Evolutionary conservation across 1,140 invertebrate species (phyloP), one percentile per base, ranked within the genome.

Genomic region (Steinernema feltiae): DNA sequence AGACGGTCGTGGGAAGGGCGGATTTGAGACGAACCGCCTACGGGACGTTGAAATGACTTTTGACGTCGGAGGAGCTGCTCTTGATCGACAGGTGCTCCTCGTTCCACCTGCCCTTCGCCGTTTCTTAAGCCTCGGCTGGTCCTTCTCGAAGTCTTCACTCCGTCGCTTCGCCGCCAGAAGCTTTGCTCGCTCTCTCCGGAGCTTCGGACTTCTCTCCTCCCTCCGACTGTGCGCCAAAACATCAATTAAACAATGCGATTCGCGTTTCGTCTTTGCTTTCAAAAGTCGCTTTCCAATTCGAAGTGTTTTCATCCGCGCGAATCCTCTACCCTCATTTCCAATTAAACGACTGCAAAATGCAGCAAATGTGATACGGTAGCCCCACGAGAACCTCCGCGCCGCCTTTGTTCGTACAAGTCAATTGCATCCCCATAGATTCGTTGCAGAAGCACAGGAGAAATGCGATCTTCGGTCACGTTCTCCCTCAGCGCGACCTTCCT

Each of bases 31-130:
- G 53, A 63, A 63, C 53, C 53, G 53, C 53, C 53, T 63, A 63
- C 53, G 53, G 53, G 53, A 63, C 53, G 24, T 63, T 21, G 53
- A 63, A 63, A 63, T 17, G 53, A 7, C 53, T 63, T 63, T 63
- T 63, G 53, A 63, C 53, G 53, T 63, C 53, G 12, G 7, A n/a
- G n/a, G 7, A 41, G 53, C 53, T 15, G 53, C 53, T 63, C 53
- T 21, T 63, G 24, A 63, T 27, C 53, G 53, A 27, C 53, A 63
- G 53, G 53, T 63, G 53, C 7, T 63, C 15, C 7, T 21, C 7
- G 7, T 63, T 63, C 12, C 53, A 63, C 53, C 53, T 63, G 53
- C 24, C 24, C 53, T 15, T 63, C 53, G 7, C 35, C 35, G 24
- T 21, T 21, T 7, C 24, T n/a, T 63, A 3, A 63, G 53, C 53